Evolutionary conservation across 2,888 invertebrate genomes (phyloP), one percentile per base, ranked within the genome.

Genomic region (Ceraclea dissimilis): DNA sequence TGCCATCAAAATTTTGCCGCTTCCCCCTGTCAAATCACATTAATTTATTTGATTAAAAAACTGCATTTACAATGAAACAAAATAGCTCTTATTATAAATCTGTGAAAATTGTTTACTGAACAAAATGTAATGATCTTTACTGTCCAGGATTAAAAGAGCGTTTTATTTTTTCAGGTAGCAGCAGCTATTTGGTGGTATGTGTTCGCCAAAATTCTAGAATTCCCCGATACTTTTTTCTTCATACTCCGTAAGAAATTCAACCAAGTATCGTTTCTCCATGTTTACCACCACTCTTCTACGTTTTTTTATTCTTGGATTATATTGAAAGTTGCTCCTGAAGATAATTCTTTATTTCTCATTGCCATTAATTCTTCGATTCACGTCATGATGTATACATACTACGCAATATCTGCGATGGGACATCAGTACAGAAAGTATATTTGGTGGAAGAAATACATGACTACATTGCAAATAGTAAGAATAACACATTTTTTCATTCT

Each of bases 371-470:
- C 90, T 66, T 75, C 89, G 62, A 90, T 92, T 2, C 92, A 93
- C 70, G 81, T 91, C 51, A 80, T 91, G 65, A 91, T 92, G 91
- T 92, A 93, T 73, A 79, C 82, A 50, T 93, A 93, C 73, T 93
- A 92, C 73, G 88, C 90, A 81, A 71, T 90, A 67, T 81, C 92
- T 0, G 90, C 90, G 1, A 83, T 91, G 82, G 92, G 92, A 1
- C 90, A 91, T 0, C 79, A 85, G 67, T 91, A 88, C 73, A 85
- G 88, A 68, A 90, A 90, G 68, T 92, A 88, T 68, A 72, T 92
- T 26, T 91, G 91, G 90, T 93, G 91, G 92, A 93, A 92, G 73
- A 88, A 88, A 65, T 86, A 92, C 66, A 80, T 93, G 64, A 92
- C 93, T 17, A 84, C 84, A n/a, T 74, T 92, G 58, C 92, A 93